A percentile compares a stretch with the other conserved stretches of the same genome.
phyloP scores from a whole-genome alignment of 2,113 vertebrate genomes.

The Sapayoa aenigma region DNA sequence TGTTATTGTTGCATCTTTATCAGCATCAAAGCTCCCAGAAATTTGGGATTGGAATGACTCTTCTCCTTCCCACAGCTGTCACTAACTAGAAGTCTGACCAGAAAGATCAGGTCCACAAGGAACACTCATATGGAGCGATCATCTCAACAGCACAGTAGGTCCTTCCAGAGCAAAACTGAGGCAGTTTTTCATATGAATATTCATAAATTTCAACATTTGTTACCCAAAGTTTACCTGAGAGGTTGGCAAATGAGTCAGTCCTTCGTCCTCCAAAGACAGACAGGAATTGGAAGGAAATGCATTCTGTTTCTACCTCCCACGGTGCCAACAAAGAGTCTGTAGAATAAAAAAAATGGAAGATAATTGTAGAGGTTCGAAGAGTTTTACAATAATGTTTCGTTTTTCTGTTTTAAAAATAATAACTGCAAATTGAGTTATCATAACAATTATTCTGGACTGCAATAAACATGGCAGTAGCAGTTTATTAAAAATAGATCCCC shows the following conservation, averaged over 20 bases:
- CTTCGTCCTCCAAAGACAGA: not conserved
- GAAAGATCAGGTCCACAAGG: not conserved
- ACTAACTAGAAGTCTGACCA: not conserved
- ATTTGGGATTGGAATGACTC: not conserved
- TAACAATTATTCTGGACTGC: conserved; percentile 36
- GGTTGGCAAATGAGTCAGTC: not conserved
- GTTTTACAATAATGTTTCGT: not conserved
- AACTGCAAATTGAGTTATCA: conserved; percentile 38
- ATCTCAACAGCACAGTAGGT: not conserved
- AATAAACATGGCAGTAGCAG: conserved; percentile 15
- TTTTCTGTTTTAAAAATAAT: conserved; percentile 29
- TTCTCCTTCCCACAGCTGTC: not conserved
- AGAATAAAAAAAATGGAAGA: not conserved
- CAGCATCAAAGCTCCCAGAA: not conserved
- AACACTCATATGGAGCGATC: not conserved
- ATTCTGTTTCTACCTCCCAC: not conserved
- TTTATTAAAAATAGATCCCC: conserved; percentile 53
- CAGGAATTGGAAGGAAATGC: not conserved
- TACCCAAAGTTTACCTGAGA: not conserved
- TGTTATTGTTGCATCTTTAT: not conserved
- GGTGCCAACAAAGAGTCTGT: not conserved
- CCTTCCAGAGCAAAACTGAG: not conserved
- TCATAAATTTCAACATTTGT: not conserved
- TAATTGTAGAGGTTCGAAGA: conserved; percentile 4
- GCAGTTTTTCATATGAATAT: not conserved